A percentile compares a stretch with the other conserved stretches of the same genome.
Conservation (phyloP, 2,113 vertebrate species). For the Hippocampus guttulatus region DNA sequence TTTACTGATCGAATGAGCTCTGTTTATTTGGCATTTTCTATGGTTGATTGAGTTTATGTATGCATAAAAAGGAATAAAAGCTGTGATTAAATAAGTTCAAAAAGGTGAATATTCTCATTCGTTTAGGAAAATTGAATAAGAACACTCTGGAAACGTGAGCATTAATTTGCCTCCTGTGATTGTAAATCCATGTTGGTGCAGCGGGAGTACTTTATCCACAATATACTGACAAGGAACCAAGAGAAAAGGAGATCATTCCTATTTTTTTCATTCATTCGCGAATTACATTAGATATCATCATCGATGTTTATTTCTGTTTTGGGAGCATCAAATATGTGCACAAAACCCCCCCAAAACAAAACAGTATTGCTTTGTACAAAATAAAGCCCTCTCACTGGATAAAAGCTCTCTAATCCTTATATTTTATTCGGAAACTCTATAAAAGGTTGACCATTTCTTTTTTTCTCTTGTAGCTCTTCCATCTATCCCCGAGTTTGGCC, state of each 20-base stretch:
- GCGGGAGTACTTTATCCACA: slow-evolving; percentile 12
- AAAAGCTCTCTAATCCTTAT: neutral
- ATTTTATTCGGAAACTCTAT: slow-evolving; percentile 4
- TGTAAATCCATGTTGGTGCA: slow-evolving; percentile 11
- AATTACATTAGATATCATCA: neutral
- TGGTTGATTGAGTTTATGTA: neutral
- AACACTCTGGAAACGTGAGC: slow-evolving; percentile 12
- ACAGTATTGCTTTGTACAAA: no score
- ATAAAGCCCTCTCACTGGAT: no score
- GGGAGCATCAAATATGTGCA: neutral
- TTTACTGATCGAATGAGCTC: neutral
- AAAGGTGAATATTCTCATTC: slow-evolving; percentile 19
- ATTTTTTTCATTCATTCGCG: neutral
- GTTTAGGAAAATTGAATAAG: slow-evolving; percentile 25
- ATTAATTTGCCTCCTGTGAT: slow-evolving; percentile 8
- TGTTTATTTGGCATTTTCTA: neutral
- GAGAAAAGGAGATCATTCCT: neutral
- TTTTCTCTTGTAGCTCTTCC: slow-evolving; percentile 1
- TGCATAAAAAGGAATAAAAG: neutral
- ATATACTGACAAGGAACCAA: neutral
- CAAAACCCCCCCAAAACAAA: no score
- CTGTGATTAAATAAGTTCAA: slow-evolving; percentile 16
- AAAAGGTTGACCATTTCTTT: slow-evolving; percentile 2
- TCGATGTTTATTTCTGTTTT: neutral
- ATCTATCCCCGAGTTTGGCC: slow-evolving; percentile 9